Conservation (phyloP, 2,113 vertebrate species). For the Bubo scandiacus region DNA sequence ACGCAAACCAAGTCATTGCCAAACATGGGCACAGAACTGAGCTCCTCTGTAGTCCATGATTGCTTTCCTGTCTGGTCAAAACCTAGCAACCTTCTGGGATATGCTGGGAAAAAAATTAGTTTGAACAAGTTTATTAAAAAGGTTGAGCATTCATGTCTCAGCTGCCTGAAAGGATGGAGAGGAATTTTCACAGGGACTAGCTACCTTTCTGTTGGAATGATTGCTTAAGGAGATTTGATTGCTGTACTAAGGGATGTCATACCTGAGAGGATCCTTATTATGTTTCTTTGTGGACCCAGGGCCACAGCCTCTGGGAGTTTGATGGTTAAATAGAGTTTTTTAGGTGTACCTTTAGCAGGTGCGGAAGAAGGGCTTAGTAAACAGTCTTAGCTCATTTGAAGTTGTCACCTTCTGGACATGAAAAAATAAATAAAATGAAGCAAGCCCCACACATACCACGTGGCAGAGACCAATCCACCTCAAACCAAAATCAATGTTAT, state of each 20-base stretch:
- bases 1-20: accelerated
- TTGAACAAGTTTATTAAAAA: background rate
- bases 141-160: background rate
- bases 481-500: slow-evolving; percentile 68
- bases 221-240: background rate
- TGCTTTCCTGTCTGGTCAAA: background rate
- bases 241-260: background rate
- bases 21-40: background rate
- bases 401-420: background rate
- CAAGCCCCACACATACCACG: background rate
- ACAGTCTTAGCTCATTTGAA: background rate
- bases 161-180: background rate
- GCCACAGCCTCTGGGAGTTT: background rate
- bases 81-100: background rate
- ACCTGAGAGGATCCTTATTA: background rate
- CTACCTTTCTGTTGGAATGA: background rate
- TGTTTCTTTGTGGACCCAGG: background rate
- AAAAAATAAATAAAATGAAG: slow-evolving; percentile 39
- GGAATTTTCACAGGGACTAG: background rate
- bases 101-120: background rate
- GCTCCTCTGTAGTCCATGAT: background rate
- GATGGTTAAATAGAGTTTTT: background rate
- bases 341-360: background rate
- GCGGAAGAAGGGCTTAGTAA: background rate
- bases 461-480: slow-evolving; percentile 60